phyloP scores from a whole-genome alignment of 2,113 vertebrate genomes.

The Platysternon megacephalum region DNA sequence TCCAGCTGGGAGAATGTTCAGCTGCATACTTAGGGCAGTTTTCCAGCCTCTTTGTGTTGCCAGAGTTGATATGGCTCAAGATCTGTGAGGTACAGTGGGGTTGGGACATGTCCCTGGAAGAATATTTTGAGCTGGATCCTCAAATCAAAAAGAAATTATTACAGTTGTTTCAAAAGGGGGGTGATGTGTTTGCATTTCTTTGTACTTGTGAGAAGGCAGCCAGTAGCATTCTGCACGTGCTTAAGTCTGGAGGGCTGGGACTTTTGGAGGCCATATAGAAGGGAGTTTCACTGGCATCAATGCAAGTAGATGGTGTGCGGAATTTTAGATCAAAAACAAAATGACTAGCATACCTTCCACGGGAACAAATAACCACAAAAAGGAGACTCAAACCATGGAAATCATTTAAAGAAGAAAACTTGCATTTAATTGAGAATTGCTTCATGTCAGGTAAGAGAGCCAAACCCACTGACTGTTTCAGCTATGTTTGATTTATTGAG shows the following conservation, averaged over 20 bases:
- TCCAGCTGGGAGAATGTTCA: conserved; percentile 2
- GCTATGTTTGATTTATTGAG: conserved; percentile 65
- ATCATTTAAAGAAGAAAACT: conserved; percentile 67
- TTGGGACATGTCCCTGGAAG: conserved; percentile 17
- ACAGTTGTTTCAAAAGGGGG: conserved; percentile 21
- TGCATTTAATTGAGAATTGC: conserved; percentile 61
- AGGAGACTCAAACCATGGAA: conserved; percentile 62
- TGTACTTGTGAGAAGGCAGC: conserved; percentile 23
- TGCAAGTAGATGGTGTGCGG: conserved; percentile 54
- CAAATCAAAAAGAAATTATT: conserved; percentile 27
- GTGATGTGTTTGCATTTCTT: conserved; percentile 23
- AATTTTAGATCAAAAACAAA: conserved; percentile 68
- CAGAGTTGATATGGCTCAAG: neutral
- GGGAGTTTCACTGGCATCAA: conserved; percentile 47
- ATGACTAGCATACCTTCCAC: conserved; percentile 68
- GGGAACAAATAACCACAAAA: conserved; percentile 71
- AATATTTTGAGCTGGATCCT: conserved; percentile 36
- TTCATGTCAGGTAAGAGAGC: conserved; percentile 62
- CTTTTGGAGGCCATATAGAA: conserved; percentile 60
- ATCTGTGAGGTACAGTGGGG: neutral
- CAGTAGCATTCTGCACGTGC: conserved; percentile 9
- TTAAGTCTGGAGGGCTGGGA: conserved; percentile 44
- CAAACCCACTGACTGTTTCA: conserved; percentile 60
- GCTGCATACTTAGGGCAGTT: accelerated
- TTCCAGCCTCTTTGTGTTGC: neutral